Evolutionary conservation across 2,113 vertebrate species (phyloP).

Genomic region (Catagonus wagneri): DNA sequence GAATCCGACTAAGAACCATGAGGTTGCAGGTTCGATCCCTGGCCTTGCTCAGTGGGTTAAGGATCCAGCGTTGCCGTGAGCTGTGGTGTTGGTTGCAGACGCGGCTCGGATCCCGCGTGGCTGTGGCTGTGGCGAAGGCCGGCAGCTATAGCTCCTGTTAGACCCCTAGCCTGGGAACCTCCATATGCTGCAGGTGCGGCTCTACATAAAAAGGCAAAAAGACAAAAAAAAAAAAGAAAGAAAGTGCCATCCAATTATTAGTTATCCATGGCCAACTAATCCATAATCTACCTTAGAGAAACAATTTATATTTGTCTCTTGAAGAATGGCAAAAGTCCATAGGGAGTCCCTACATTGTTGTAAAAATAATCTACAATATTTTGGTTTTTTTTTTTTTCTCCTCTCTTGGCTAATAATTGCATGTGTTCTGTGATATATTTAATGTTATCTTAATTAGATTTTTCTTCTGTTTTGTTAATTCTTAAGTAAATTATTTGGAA

Average conservation of each 20-base stretch:
- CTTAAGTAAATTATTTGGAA: slow-evolving; percentile 42
- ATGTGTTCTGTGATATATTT: background rate
- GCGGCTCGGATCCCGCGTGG: too few species aligned
- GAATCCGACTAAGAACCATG: too few species aligned
- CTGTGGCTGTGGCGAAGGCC: too few species aligned
- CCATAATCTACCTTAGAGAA: background rate
- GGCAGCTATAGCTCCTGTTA: too few species aligned
- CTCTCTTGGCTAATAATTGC: slow-evolving; percentile 39
- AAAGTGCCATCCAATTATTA: background rate
- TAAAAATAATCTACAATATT: background rate
- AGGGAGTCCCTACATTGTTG: background rate
- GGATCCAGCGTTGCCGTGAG: too few species aligned
- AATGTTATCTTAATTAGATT: slow-evolving; percentile 33
- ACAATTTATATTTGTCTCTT: slow-evolving; percentile 4
- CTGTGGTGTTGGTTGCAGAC: too few species aligned
- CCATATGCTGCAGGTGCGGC: too few species aligned
- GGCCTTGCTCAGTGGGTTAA: too few species aligned
- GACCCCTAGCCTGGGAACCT: too few species aligned
- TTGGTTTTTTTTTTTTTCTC: slow-evolving; percentile 31
- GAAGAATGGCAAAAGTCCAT: background rate
- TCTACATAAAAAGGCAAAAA: too few species aligned
- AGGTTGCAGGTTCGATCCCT: too few species aligned
- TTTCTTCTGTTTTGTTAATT: slow-evolving; percentile 42
- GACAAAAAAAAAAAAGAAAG: too few species aligned
- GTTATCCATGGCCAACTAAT: background rate